A percentile compares a stretch with the other conserved stretches of the same genome.
Conservation (phyloP, 2,113 vertebrate genomes). For the Pangasianodon gigas region DNA sequence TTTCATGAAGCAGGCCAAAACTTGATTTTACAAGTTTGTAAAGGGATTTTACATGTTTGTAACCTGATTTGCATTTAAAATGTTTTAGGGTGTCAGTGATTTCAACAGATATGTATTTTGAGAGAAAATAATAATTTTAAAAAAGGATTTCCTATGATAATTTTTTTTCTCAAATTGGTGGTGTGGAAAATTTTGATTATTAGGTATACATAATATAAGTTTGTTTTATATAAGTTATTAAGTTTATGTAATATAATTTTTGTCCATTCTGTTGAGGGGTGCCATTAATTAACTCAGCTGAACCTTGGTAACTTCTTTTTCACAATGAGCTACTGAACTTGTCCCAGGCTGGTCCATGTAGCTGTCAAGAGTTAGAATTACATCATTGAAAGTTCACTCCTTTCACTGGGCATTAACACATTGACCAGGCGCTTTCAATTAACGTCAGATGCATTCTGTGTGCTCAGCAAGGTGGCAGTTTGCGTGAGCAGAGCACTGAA, state of each 20-base stretch:
- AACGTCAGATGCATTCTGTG: background rate
- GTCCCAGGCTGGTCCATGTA: background rate
- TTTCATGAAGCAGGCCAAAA: background rate
- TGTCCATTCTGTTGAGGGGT: background rate
- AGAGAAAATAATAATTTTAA: background rate
- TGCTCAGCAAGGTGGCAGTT: slow-evolving; percentile 4
- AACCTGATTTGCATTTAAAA: background rate
- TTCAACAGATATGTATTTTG: background rate
- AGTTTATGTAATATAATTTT: background rate
- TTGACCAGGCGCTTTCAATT: background rate
- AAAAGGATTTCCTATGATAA: background rate
- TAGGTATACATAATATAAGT: background rate
- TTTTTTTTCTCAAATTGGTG: background rate
- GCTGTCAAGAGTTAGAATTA: slow-evolving; percentile 20
- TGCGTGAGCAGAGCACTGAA: slow-evolving; percentile 16
- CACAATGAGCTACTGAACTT: background rate
- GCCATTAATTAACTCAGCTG: background rate
- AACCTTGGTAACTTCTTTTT: background rate
- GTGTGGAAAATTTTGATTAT: background rate
- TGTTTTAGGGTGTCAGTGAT: background rate
- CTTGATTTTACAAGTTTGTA: background rate
- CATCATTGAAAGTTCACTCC: background rate
- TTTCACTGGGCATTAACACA: slow-evolving; percentile 7
- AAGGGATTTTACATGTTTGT: background rate
- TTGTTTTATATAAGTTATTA: too few species aligned